Evolutionary conservation across 2,888 invertebrate species (phyloP), one percentile per base, ranked within the genome.

Genomic region (Agrotis exclamationis): DNA sequence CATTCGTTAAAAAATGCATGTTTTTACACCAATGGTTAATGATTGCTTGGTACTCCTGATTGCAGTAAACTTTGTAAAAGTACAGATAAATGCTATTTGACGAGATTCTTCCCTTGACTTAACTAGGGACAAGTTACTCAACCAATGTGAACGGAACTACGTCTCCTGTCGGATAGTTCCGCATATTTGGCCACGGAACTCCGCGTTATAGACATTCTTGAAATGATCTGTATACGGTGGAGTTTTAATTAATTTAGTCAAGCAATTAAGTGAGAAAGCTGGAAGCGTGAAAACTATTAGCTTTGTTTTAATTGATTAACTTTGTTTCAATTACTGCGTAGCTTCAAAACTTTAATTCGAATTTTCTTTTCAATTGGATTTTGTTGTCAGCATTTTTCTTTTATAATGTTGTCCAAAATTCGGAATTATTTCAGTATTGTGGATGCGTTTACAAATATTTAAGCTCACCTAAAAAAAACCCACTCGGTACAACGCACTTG

Each of bases 191-290:
- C 51, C 24, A 28, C 39, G 39, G 22, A 51, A 56, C 53, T 76
- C 47, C n/a, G 11, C 18, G 50, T 39, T 59, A 54, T 28, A 66
- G 63, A 70, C 71, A 80, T 78, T 76, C 77, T 79, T 76, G 39
- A 60, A 66, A 81, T 71, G 58, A 48, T 70, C 13, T 51, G 14
- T 14, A 13, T 53, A 64, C 50, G 56, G 60, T 39, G 22, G 24
- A 76, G 47, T 76, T 78, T 76, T 70, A 78, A 80, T 78, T 64
- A 77, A 77, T 60, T 48, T 20, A 76, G 58, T 63, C 33, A 0
- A 13, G n/a, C 44, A 45, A 57, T 69, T 75, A 48, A 80, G 54
- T 80, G 2, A 60, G 54, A 13, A 6, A 13, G 16, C 44, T 71
- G 16, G 18, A 62, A 63, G 45, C 9, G 9, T 20, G 54, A 7